Evolutionary conservation across 2,888 invertebrate genomes (phyloP).

Genomic region (Microplitis manilae): DNA sequence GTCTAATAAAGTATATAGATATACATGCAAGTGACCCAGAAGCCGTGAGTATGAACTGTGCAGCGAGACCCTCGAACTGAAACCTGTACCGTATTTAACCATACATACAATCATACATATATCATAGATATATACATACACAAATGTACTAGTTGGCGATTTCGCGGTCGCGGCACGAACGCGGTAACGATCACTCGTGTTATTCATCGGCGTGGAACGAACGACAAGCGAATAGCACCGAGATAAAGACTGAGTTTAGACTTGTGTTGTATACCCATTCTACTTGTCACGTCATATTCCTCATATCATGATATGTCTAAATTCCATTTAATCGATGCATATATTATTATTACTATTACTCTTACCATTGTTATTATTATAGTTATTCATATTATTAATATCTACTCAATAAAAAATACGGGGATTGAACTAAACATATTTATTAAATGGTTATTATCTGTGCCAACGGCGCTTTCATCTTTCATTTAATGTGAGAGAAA

Average conservation of each 20-base stretch:
- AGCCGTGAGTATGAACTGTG: slow-evolving; percentile 44
- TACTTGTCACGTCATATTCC: slow-evolving; percentile 35
- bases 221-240: slow-evolving; percentile 26
- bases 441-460: slow-evolving; percentile 31
- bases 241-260: slow-evolving; percentile 12
- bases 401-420: too few species aligned
- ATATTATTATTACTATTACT: slow-evolving; percentile 16
- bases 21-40: slow-evolving; percentile 53
- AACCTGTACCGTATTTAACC: slow-evolving; percentile 24
- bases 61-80: slow-evolving; percentile 12
- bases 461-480: slow-evolving; percentile 39
- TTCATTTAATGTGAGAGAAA: slow-evolving; percentile 29
- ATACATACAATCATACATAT: background rate
- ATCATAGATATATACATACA: background rate
- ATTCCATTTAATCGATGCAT: slow-evolving; percentile 24
- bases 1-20: slow-evolving; percentile 39
- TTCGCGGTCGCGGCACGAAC: slow-evolving; percentile 39
- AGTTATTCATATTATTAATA: too few species aligned
- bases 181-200: slow-evolving; percentile 37
- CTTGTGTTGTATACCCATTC: slow-evolving; percentile 32
- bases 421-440: background rate
- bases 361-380: slow-evolving; percentile 4
- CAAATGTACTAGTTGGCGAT: slow-evolving; percentile 31
- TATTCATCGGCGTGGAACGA: slow-evolving; percentile 38
- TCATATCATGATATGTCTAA: slow-evolving; percentile 28